phyloP scores from a whole-genome alignment of 2,888 invertebrate species.

The Allacma fusca region DNA sequence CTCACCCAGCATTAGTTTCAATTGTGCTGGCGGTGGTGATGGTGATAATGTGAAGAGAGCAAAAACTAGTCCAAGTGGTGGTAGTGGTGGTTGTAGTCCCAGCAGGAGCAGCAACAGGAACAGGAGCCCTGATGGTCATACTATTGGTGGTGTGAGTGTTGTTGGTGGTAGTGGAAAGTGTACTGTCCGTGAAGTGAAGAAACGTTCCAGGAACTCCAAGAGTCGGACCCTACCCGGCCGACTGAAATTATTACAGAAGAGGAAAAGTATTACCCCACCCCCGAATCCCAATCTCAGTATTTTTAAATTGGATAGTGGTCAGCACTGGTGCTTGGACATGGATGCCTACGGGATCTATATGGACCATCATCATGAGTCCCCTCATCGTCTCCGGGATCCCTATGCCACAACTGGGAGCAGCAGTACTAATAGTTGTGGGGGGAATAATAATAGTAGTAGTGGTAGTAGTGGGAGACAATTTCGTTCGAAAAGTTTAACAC shows the following conservation, averaged over 20 bases:
- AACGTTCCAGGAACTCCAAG: conserved; percentile 56
- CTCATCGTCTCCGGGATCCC: background rate
- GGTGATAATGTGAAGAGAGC: conserved; percentile 14
- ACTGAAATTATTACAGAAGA: conserved; percentile 40
- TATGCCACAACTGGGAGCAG: background rate
- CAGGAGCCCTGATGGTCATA: too few relatives aligned
- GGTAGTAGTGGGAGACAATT: conserved; percentile 24
- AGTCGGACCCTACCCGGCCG: conserved; percentile 60
- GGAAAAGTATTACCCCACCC: conserved; percentile 48
- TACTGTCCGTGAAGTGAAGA: conserved; percentile 61
- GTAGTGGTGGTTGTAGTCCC: background rate
- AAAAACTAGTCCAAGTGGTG: conserved; percentile 20
- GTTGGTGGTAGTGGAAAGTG: conserved; percentile 47
- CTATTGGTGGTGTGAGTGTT: too few relatives aligned
- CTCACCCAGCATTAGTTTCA: conserved; percentile 32
- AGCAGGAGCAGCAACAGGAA: background rate
- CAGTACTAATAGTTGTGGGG: conserved; percentile 1
- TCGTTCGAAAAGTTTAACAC: conserved; percentile 57
- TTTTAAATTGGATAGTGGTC: conserved; percentile 53
- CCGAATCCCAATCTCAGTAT: conserved; percentile 54
- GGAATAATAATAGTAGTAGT: conserved; percentile 34
- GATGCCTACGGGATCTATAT: conserved; percentile 58
- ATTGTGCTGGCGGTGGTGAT: conserved; percentile 36
- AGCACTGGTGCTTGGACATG: conserved; percentile 59
- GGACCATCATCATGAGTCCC: conserved; percentile 30